Conservation (phyloP, 1,140 invertebrate species). For the Anadara kagoshimensis region DNA sequence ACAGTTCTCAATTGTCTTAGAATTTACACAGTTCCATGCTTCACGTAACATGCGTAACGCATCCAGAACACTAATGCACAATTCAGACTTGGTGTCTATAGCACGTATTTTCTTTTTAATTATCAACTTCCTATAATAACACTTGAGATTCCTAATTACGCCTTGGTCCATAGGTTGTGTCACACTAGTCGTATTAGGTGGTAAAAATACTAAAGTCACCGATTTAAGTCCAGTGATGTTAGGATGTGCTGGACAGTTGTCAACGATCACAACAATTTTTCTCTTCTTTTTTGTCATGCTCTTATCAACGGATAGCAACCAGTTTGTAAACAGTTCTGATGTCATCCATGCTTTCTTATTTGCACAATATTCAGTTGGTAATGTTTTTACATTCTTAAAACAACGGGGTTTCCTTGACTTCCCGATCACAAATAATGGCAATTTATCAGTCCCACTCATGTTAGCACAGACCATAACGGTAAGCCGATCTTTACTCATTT, state of each 20-base stretch:
- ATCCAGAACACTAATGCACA: conserved; percentile 15
- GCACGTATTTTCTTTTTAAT: conserved; percentile 2
- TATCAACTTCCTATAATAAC: conserved; percentile 26
- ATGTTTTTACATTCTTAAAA: conserved; percentile 71
- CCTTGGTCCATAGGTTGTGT: conserved; percentile 48
- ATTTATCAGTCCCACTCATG: conserved; percentile 72
- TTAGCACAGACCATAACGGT: conserved; percentile 73
- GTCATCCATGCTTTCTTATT: conserved; percentile 77
- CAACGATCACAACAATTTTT: too few species aligned
- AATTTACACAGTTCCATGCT: conserved; percentile 30
- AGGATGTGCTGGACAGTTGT: too few species aligned
- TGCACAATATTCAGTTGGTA: conserved; percentile 70
- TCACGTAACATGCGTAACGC: conserved; percentile 12
- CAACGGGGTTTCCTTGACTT: conserved; percentile 74
- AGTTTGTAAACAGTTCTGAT: conserved; percentile 50
- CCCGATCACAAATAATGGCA: conserved; percentile 74
- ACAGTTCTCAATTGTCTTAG: conserved; percentile 35
- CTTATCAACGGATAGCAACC: too few species aligned
- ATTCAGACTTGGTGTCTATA: conserved; percentile 2
- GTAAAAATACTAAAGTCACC: conserved; percentile 36
- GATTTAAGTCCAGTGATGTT: conserved; percentile 6
- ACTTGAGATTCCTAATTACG: conserved; percentile 37
- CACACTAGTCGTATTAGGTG: conserved; percentile 40
- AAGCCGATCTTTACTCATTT: conserved; percentile 74
- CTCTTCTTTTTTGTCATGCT: too few species aligned